These are phyloP conservation scores for Drosophila takahashii DNA, from an alignment of 1,140 invertebrate genomes.

Conservation along the genomic window DNA sequence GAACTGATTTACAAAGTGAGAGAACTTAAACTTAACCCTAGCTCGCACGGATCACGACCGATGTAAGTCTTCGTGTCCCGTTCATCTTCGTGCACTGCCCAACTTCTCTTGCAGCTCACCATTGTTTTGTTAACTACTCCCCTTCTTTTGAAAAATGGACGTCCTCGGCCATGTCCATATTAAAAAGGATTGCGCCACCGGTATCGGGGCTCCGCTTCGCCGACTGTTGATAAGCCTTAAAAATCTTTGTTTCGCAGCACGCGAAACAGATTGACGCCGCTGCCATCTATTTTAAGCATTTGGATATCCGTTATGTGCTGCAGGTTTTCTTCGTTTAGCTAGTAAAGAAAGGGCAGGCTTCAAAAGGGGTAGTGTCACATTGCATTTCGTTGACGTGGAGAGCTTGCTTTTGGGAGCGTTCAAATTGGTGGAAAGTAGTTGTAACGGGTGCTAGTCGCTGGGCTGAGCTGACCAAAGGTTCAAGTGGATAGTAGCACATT, in stretches of 20 bases:
- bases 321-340: not conserved
- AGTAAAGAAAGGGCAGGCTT: not conserved
- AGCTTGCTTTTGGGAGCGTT: no score
- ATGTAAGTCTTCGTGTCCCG: no score
- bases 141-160: conserved; percentile 8
- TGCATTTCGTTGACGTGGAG: no score
- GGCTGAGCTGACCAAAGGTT: no score
- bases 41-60: not conserved
- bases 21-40: not conserved
- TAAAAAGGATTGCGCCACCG: not conserved
- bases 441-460: not conserved
- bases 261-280: not conserved
- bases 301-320: not conserved
- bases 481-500: no score
- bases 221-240: not conserved
- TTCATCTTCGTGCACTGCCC: no score
- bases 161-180: conserved; percentile 3
- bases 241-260: not conserved
- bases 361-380: no score
- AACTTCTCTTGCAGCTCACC: not conserved
- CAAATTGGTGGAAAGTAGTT: not conserved
- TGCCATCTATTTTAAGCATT: not conserved
- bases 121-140: not conserved
- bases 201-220: not conserved
- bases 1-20: not conserved